Evolutionary conservation across 2,797 vertebrate species (phyloP).

Genomic region (Phataginus tetradactyla): DNA sequence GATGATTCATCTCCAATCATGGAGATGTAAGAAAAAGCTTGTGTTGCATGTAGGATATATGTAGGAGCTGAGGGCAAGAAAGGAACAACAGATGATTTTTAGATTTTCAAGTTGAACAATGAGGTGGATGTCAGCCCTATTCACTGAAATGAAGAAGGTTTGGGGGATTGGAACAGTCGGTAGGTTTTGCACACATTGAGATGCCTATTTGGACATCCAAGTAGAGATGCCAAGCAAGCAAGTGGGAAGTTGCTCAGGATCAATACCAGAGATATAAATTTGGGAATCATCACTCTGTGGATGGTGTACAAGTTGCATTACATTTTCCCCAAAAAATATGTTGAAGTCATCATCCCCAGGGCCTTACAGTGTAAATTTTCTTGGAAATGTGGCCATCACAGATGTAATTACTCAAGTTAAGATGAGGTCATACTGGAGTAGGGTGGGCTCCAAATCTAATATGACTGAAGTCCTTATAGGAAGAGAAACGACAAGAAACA

Average conservation of each 20-base stretch:
- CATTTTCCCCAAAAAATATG: not conserved
- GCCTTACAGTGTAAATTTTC: not conserved
- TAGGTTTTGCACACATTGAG: not conserved
- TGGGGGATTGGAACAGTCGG: not conserved
- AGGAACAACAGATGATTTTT: not conserved
- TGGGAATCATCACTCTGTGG: not conserved
- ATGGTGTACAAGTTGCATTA: not conserved
- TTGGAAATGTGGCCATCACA: not conserved
- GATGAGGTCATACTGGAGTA: not conserved
- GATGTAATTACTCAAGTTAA: not conserved
- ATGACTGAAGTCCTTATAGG: not conserved
- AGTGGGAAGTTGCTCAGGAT: not conserved
- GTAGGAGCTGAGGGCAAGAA: not conserved
- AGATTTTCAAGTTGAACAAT: not conserved
- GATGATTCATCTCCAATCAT: not conserved
- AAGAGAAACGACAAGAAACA: not conserved
- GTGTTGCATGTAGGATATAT: not conserved
- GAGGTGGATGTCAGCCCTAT: not conserved
- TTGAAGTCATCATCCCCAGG: not conserved
- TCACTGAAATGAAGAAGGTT: not conserved
- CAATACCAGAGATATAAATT: not conserved
- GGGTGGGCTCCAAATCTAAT: not conserved
- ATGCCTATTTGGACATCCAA: not conserved
- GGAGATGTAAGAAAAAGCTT: not conserved
- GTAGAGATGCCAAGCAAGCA: not conserved